Conservation (phyloP, 2,888 invertebrate species). For the Dioctria rufipes region DNA sequence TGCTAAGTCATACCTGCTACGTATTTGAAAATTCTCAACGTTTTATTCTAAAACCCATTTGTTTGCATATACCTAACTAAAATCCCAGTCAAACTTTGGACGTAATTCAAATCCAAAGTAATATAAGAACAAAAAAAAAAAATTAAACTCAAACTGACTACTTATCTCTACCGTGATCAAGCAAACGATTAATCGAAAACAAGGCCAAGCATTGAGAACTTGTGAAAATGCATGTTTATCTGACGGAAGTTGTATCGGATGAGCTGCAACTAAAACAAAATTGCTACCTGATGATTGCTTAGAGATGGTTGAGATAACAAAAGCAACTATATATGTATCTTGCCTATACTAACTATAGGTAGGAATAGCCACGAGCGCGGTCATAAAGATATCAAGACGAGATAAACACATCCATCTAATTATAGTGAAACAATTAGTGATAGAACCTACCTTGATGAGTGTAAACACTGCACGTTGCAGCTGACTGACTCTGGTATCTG, state of each 20-base stretch:
- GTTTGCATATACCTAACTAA: not conserved
- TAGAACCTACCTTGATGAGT: constrained; percentile 50
- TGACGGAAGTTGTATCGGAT: constrained; percentile 45
- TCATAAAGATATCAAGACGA: constrained; percentile 14
- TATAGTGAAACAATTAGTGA: constrained; percentile 30
- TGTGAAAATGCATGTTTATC: constrained; percentile 33
- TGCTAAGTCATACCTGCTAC: too few species aligned
- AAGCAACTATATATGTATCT: not conserved
- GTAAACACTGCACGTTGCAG: constrained; percentile 15
- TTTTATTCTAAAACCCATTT: not conserved
- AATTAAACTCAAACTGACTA: not conserved
- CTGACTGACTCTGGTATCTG: constrained; percentile 15
- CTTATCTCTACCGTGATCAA: not conserved
- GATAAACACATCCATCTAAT: constrained; percentile 19
- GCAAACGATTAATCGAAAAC: constrained; percentile 42
- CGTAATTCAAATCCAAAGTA: not conserved
- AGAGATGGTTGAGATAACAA: constrained; percentile 30
- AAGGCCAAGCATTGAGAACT: constrained; percentile 42
- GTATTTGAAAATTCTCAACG: too few species aligned
- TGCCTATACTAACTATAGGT: not conserved
- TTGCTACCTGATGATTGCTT: constrained; percentile 1
- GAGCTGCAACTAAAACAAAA: constrained; percentile 31
- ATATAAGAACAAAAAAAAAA: not conserved
- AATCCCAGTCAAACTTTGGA: not conserved
- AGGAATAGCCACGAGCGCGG: not conserved